Evolutionary conservation across 2,113 vertebrate genomes (phyloP), one percentile per base, ranked within the genome.

Genomic region (Plecotus auritus): DNA sequence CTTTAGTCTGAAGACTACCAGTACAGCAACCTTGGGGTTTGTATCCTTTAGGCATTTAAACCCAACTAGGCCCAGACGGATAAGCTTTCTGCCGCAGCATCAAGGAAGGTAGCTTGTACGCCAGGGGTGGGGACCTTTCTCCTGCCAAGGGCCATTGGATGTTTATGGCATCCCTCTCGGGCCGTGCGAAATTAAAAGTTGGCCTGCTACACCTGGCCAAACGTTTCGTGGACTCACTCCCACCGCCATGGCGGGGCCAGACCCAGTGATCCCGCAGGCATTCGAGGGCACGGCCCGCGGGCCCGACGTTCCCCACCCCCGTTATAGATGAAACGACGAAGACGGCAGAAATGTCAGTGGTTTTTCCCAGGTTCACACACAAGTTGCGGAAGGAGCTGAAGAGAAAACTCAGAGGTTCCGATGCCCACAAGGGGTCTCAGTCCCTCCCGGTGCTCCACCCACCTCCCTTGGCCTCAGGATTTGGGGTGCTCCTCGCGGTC

Each of bases 381-480:
- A 42, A 35, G 49, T 45, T 37, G 26, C 0, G 22, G 70, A 64
- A 93, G 78, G 17, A 47, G 30, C 30, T 35, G 14, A 51, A 85
- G 61, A 30, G n/a, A 66, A 66, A 77, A 18, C 28, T 26, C 16
- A 7, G 40, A 0, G 11, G 51, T 56, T 20, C 77, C 8, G 18
- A 73, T 4, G 5, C 81, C 80, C 74, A 30, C 13, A 7, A 54
- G 69, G 23, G 9, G 23, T 10, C 59, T 47, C 91, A 9, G 32
- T 26, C 83, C 35, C 7, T 14, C 1, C 18, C 2, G 1, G 17
- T 3, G 23, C 30, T 22, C 35, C 28, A 32, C 17, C 18, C 72
- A 4, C 1, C 7, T 12, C 32, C 18, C 42, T 0, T 2, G 13
- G 32, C 42, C 30, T 64, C 0, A 5, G 66, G 40, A 6, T 23